phyloP scores from a whole-genome alignment of 2,113 vertebrate genomes.

The Micromys minutus region DNA sequence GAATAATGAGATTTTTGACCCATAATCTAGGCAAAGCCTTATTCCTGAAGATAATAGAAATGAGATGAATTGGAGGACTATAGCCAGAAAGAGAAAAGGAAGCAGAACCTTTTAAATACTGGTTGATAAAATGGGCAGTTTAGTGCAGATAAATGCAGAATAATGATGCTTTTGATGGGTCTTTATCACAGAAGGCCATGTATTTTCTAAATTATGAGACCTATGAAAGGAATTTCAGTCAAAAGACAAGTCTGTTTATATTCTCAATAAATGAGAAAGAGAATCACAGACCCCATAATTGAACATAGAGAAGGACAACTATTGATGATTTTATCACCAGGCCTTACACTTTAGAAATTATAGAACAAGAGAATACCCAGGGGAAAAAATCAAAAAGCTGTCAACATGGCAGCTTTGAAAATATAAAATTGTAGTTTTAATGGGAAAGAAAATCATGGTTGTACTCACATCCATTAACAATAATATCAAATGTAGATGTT shows the following conservation, averaged over 20 bases:
- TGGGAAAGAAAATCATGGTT: slow-evolving; percentile 65
- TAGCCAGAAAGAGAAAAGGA: slow-evolving; percentile 35
- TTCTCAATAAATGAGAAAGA: slow-evolving; percentile 74
- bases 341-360: slow-evolving; percentile 61
- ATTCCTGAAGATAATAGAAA: slow-evolving; percentile 75
- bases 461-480: slow-evolving; percentile 72
- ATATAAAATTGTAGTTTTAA: slow-evolving; percentile 61
- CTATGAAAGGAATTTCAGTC: slow-evolving; percentile 74
- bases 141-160: slow-evolving; percentile 77
- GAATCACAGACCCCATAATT: slow-evolving; percentile 73
- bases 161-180: slow-evolving; percentile 80
- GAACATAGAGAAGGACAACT: slow-evolving; percentile 67
- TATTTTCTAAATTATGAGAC: slow-evolving; percentile 80
- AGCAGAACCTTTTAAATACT: slow-evolving; percentile 78
- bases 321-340: slow-evolving; percentile 74
- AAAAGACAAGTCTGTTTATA: slow-evolving; percentile 81
- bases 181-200: slow-evolving; percentile 81
- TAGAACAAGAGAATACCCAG: slow-evolving; percentile 48
- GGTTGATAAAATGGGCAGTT: slow-evolving; percentile 75
- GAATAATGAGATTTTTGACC: slow-evolving; percentile 69
- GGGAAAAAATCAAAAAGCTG: slow-evolving; percentile 47
- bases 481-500: slow-evolving; percentile 63
- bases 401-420: slow-evolving; percentile 45
- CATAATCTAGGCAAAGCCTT: slow-evolving; percentile 69
- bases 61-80: slow-evolving; percentile 66